Base-by-base conservation (phyloP, 1,140 invertebrate species). In the Psix sp. region DNA sequence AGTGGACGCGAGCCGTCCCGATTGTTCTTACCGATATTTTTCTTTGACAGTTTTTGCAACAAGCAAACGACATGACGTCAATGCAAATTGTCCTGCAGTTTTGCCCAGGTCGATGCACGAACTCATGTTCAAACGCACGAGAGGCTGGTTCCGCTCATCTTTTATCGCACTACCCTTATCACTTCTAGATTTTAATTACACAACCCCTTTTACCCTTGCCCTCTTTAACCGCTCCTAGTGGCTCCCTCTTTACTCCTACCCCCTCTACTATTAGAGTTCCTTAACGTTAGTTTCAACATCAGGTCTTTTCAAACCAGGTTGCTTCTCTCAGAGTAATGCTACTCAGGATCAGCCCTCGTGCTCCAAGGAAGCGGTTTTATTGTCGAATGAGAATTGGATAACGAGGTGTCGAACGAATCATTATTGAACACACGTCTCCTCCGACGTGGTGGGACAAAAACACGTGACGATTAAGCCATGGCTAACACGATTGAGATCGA, bases 51-150 rank as follows among this genome's bases (percentile, higher is more conserved):
- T 73, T 77, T 78, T 74, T 77, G 74, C 65, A 63, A 54, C 10
- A 40, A 39, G 63, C 71, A 79, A 77, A 72, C 74, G 54, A 77
- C 67, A 73, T 74, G 71, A 79, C 71, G 74, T 42, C 65, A 39
- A 48, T 74, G 62, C 66, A 42, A 56, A 36, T 75, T 59, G 40
- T 43, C 65, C 11, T 42, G 66, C 52, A 46, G 35, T 46, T 45
- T 52, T 52, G 46, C 39, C 40, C 24, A 9, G 16, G 33, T 39
- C 45, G 38, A 46, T 43, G 68, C 51, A 26, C 26, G 3, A 45
- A 43, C 46, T 29, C 21, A 63, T 16, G 16, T 49, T 17, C 11
- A 48, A 49, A 29, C 36, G 13, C 13, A 42, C 42, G 9, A 43
- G 20, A 16, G 4, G 17, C 29, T 24, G 36, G 35, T 48, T 62